Evolutionary conservation across 2,888 invertebrate genomes (phyloP).

Genomic region (Mesorhabditis sp.): DNA sequence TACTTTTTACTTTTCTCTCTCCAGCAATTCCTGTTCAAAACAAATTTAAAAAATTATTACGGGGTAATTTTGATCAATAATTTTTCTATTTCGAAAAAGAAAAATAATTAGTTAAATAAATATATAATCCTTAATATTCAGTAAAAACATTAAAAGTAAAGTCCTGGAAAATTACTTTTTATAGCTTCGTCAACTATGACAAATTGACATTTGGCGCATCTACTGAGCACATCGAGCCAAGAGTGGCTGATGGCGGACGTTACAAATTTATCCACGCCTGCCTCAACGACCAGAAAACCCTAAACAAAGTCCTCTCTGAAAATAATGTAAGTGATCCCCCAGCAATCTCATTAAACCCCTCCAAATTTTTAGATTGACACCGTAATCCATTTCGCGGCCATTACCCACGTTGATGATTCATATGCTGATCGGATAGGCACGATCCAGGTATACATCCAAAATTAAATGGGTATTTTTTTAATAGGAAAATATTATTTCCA

Average conservation of each 20-base stretch:
- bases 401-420: slow-evolving; percentile 58
- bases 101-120: too few species aligned
- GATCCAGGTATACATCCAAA: slow-evolving; percentile 25
- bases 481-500: slow-evolving; percentile 52
- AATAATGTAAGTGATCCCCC: slow-evolving; percentile 29
- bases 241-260: slow-evolving; percentile 35
- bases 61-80: too few species aligned
- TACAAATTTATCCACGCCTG: slow-evolving; percentile 49
- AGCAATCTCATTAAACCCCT: not conserved
- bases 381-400: slow-evolving; percentile 57
- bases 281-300: slow-evolving; percentile 39
- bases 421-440: slow-evolving; percentile 56
- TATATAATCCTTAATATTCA: too few species aligned
- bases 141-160: too few species aligned
- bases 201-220: slow-evolving; percentile 52
- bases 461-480: slow-evolving; percentile 8
- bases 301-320: slow-evolving; percentile 37
- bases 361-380: slow-evolving; percentile 36
- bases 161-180: not conserved
- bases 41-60: too few species aligned
- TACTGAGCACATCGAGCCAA: slow-evolving; percentile 26
- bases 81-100: too few species aligned
- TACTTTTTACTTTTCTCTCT: not conserved
- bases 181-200: slow-evolving; percentile 52
- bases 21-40: not conserved